Base-by-base conservation (phyloP, 2,797 vertebrate species). In the Lepus townsendii region DNA sequence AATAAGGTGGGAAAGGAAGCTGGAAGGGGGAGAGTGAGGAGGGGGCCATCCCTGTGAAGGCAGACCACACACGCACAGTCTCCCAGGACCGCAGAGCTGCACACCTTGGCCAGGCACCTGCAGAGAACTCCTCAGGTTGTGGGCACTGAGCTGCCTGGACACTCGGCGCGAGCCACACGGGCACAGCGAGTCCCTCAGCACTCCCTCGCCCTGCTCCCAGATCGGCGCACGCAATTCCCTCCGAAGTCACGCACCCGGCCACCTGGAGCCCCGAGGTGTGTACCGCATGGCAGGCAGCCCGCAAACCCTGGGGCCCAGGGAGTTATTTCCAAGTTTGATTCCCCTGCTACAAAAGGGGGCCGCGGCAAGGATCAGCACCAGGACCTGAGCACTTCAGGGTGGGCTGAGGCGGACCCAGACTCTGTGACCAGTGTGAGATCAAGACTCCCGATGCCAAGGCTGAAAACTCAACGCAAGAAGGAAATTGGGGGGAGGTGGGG, bases 1-100 rank as follows among this genome's bases (percentile, higher is more conserved):
- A 95, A 96, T 83, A 95, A 93, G 97, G 97, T 97, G 96, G 93
- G 95, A 86, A 90, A 95, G 95, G 96, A 95, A 94, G 90, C 96
- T 77, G 94, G 79, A 95, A 90, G 93, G 89, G 94, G 96, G 71
- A 95, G 96, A 84, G 86, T 4, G 38, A 88, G 96, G 93, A 94
- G 83, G 93, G 87, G 95, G 83, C 83, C 71, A 91, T 94, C 82
- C 47, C 95, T 68, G 82, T 95, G 96, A 88, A 96, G 91, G 82
- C 78, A 88, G 38, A 93, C 78, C 84, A 57, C 65, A 86, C 91
- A 27, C 12, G 27, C 24, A 7, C 38, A 42, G 75, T 20, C 78
- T 83, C 96, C 80, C 88, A 52, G 24, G 54, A 17, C 32, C 84
- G 90, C 32, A 27, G 2, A 60, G 90, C 42, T 90, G 86, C 0